These are phyloP conservation scores for Zele albiditarsus DNA, from an alignment of 2,888 invertebrate species.

Conservation along the genomic window DNA sequence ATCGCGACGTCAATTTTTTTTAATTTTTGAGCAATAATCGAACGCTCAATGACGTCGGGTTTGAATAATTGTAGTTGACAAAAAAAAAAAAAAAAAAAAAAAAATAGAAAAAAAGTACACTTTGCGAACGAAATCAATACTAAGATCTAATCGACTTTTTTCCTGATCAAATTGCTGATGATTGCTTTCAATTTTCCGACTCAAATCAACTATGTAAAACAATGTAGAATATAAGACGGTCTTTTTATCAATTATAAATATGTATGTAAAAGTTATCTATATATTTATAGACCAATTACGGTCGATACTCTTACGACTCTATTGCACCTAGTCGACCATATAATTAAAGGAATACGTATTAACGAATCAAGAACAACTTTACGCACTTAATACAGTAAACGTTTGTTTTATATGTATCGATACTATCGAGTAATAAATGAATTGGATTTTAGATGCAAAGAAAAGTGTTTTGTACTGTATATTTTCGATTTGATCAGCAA, in stretches of 20 bases:
- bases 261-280: slow-evolving; percentile 42
- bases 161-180: slow-evolving; percentile 23
- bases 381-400: slow-evolving; percentile 27
- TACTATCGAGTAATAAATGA: slow-evolving; percentile 22
- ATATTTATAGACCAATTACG: slow-evolving; percentile 42
- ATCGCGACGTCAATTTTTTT: slow-evolving; percentile 10
- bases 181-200: slow-evolving; percentile 24
- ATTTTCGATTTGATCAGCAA: background rate
- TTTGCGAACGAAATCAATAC: slow-evolving; percentile 13
- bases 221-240: slow-evolving; percentile 23
- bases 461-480: background rate
- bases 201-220: slow-evolving; percentile 26
- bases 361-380: slow-evolving; percentile 21
- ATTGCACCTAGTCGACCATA: slow-evolving; percentile 40
- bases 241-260: slow-evolving; percentile 35
- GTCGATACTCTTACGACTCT: slow-evolving; percentile 33
- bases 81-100: slow-evolving; percentile 27
- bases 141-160: slow-evolving; percentile 15
- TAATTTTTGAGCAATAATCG: background rate
- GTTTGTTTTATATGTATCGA: slow-evolving; percentile 31
- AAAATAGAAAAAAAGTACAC: slow-evolving; percentile 12
- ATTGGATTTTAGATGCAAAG: slow-evolving; percentile 23
- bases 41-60: slow-evolving; percentile 35
- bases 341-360: slow-evolving; percentile 32
- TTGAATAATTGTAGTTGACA: slow-evolving; percentile 45